A percentile compares a stretch with the other conserved stretches of the same genome.
Conservation (phyloP, 2,797 vertebrate species). For the Sebastes nivosus region DNA sequence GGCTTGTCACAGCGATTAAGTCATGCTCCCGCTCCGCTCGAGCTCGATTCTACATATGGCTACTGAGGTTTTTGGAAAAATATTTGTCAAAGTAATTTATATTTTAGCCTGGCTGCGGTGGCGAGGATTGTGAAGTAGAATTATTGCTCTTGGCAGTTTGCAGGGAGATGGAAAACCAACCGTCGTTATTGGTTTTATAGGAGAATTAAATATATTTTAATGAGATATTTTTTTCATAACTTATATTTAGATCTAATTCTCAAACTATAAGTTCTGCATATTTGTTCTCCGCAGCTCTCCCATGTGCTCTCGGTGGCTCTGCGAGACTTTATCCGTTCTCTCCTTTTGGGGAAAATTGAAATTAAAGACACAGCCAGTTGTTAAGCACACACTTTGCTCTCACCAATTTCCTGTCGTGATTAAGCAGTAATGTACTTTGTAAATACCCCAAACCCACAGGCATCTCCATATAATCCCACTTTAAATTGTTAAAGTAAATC, state of each 20-base stretch:
- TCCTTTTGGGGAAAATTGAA: conserved; percentile 45
- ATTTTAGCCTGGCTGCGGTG: conserved; percentile 55
- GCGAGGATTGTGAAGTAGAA: conserved; percentile 65
- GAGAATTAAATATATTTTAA: conserved; percentile 73
- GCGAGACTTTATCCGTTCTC: conserved; percentile 15
- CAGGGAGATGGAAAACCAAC: conserved; percentile 71
- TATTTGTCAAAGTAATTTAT: conserved; percentile 77
- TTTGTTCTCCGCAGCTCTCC: conserved; percentile 45
- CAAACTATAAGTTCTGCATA: conserved; percentile 58
- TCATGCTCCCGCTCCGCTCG: conserved; percentile 35
- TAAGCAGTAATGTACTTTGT: conserved; percentile 30
- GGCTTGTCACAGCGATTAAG: conserved; percentile 53
- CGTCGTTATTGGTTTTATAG: conserved; percentile 70
- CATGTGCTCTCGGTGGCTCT: conserved; percentile 13
- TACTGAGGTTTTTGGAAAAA: conserved; percentile 72
- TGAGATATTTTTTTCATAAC: conserved; percentile 75
- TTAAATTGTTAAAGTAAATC: conserved; percentile 2
- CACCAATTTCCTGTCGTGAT: conserved; percentile 48
- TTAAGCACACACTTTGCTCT: conserved; percentile 32
- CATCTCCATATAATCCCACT: conserved; percentile 14
- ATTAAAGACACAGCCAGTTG: conserved; percentile 30
- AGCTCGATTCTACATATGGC: conserved; percentile 49
- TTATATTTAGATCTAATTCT: conserved; percentile 71
- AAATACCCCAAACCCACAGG: conserved; percentile 39
- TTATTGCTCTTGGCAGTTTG: conserved; percentile 73